phyloP scores from a whole-genome alignment of 1,140 invertebrate species.

The Watersipora subatra region DNA sequence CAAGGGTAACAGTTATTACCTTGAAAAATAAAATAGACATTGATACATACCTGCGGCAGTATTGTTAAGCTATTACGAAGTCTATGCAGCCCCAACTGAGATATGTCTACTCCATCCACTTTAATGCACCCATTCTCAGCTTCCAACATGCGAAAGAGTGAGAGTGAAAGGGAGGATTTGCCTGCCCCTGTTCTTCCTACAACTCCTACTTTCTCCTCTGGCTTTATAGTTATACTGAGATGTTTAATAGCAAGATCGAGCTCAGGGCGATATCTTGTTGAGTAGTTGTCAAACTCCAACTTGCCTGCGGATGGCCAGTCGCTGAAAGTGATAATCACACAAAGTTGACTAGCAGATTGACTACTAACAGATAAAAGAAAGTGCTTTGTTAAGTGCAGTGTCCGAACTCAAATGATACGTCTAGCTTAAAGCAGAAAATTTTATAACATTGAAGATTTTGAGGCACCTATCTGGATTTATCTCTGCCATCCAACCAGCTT shows the following conservation, averaged over 20 bases:
- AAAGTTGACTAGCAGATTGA: conserved; percentile 10
- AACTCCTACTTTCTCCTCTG: conserved; percentile 47
- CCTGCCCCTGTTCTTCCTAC: conserved; percentile 49
- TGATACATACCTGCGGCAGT: conserved; percentile 67
- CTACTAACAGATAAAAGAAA: not conserved
- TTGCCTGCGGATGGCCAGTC: conserved; percentile 60
- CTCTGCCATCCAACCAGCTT: conserved; percentile 17
- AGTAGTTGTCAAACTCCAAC: conserved; percentile 61
- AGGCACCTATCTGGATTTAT: not conserved
- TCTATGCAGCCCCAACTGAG: conserved; percentile 45
- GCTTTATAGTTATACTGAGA: conserved; percentile 19
- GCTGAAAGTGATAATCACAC: conserved; percentile 13
- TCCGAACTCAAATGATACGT: no score
- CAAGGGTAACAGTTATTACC: no score
- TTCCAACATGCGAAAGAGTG: conserved; percentile 47
- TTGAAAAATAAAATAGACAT: no score
- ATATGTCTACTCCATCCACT: conserved; percentile 67
- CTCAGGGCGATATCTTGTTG: conserved; percentile 22
- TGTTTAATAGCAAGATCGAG: conserved; percentile 27
- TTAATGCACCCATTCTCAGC: conserved; percentile 61
- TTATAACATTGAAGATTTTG: no score
- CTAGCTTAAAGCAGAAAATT: no score
- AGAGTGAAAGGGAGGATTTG: conserved; percentile 45
- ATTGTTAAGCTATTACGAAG: conserved; percentile 62
- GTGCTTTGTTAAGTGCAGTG: no score